Conservation (phyloP, 2,797 vertebrate species). For the Acipenser oxyrinchus region DNA sequence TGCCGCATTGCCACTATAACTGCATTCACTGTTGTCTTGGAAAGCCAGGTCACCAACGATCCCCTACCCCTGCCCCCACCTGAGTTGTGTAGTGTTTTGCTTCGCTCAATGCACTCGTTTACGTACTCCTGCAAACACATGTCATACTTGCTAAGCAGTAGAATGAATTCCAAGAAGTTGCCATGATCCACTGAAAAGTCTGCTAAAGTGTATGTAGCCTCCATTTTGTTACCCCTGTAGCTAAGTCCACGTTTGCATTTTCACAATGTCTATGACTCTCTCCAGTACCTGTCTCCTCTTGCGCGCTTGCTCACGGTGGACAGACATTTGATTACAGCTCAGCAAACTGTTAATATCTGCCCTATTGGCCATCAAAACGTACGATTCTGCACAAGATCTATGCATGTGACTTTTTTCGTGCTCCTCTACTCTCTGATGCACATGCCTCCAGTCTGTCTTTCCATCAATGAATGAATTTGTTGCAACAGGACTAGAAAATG, state of each 20-base stretch:
- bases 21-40: constrained; percentile 11
- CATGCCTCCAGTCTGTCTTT: constrained; percentile 17
- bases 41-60: too few relatives aligned
- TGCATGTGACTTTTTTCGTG: constrained; percentile 18
- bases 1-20: constrained; percentile 8
- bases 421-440: constrained; percentile 8
- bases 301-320: constrained; percentile 11
- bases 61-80: too few relatives aligned
- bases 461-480: constrained; percentile 19
- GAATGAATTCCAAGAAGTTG: constrained; percentile 23
- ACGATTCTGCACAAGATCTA: constrained; percentile 25
- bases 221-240: constrained; percentile 23
- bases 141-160: constrained; percentile 25
- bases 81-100: too few relatives aligned
- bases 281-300: constrained; percentile 23
- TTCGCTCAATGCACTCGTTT: too few relatives aligned
- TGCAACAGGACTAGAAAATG: constrained; percentile 17
- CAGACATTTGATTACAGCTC: constrained; percentile 1
- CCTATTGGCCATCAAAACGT: constrained; percentile 8
- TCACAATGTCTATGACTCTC: constrained; percentile 22
- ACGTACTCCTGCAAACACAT: too few relatives aligned
- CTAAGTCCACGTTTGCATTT: constrained; percentile 23
- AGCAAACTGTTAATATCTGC: constrained; percentile 12
- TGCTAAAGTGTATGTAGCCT: constrained; percentile 21
- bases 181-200: constrained; percentile 24